Evolutionary conservation across 2,888 invertebrate species (phyloP), one percentile per base, ranked within the genome.

Genomic region (Matsumyia berberina): DNA sequence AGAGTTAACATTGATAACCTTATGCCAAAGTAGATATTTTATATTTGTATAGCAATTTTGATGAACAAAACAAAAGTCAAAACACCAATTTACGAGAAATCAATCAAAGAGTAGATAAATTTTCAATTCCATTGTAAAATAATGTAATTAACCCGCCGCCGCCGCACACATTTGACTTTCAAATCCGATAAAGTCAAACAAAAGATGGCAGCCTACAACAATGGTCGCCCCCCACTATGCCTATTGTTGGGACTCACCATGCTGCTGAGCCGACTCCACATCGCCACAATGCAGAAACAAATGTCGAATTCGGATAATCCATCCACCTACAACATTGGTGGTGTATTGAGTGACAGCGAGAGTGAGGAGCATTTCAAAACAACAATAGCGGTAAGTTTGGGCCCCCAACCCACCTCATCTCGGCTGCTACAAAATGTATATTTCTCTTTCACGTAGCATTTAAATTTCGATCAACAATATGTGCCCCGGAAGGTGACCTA

Each of bases 401-500:
- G 24, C 24, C 0, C 3, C 15, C n/a, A n/a, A 53, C n/a, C 33
- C 4, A 12, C 51, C 12, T 9, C n/a, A 17, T 2, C 1, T n/a
- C 8, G 4, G 19, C 29, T 37, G 5, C 11, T 9, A 15, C 8
- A 9, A 12, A 33, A 60, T 19, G 11, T 55, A 6, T 69, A 74
- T 55, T 24, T 55, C 37, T 17, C 6, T 19, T 37, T 35, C n/a
- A 19, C 81, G 64, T 8, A 97, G 97, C 95, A 96, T 89, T 92
- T 97, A 42, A 97, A 97, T 91, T 97, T 97, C 90, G 95, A 96
- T 91, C 94, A 94, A 86, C 94, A 95, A 82, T 96, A 96, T 90
- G 96, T 97, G 33, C 96, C 96, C 1, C 94, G 95, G 86, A 97
- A 97, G 64, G 95, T 97, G 6, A 96, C 96, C 0, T 97, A 97